Evolutionary conservation across 1,140 invertebrate species (phyloP).

Genomic region (Galleria mellonella): DNA sequence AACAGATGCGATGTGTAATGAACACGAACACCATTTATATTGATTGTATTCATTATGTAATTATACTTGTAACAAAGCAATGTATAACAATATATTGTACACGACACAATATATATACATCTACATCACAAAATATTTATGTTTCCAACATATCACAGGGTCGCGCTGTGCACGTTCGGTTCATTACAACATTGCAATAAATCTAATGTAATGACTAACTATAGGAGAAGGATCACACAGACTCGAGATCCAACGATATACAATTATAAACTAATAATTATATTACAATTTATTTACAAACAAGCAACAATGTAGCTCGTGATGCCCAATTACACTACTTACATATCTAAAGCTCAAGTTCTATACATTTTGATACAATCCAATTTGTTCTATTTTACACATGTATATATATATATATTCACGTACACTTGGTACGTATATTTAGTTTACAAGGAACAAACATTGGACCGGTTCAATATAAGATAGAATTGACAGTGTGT

Average conservation of each 20-base stretch:
- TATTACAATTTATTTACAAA: neutral
- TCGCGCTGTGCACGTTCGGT: conserved; percentile 20
- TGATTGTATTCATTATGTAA: no score
- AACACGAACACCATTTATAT: no score
- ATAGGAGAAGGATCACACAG: neutral
- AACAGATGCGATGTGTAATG: no score
- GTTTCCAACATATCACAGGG: conserved; percentile 35
- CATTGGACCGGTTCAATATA: no score
- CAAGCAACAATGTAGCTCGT: neutral
- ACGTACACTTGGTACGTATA: conserved; percentile 21
- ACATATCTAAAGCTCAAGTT: neutral
- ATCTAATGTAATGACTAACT: neutral
- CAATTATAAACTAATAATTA: no score
- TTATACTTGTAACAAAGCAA: no score
- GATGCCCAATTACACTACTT: no score
- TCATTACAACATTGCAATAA: conserved; percentile 10
- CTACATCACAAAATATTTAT: conserved; percentile 21
- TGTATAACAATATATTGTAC: neutral
- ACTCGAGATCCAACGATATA: neutral
- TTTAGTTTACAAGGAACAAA: conserved; percentile 45
- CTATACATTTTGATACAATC: neutral
- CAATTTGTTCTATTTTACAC: conserved; percentile 22
- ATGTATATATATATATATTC: neutral
- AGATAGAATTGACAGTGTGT: no score
- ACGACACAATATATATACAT: conserved; percentile 21